phyloP scores from a whole-genome alignment of 1,140 invertebrate species.

The Drosophila jambulina region DNA sequence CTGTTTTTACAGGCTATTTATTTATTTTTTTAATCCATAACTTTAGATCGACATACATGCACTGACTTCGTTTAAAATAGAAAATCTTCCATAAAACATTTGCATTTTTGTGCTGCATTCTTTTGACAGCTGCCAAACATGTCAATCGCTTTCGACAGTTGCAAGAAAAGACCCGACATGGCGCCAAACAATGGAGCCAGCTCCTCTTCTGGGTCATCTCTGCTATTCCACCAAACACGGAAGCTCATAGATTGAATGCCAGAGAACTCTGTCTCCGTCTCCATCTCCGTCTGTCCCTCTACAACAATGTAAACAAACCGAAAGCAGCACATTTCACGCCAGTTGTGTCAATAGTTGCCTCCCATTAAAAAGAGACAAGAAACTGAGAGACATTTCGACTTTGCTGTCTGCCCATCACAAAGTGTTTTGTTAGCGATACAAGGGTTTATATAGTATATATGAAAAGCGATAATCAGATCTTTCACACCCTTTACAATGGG shows the following conservation, averaged over 20 bases:
- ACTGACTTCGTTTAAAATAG: neutral
- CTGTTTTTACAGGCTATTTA: slow-evolving; percentile 1
- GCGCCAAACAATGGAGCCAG: slow-evolving; percentile 42
- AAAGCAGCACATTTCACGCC: slow-evolving; percentile 50
- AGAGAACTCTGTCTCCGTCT: slow-evolving; percentile 27
- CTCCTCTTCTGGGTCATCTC: slow-evolving; percentile 28
- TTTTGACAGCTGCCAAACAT: slow-evolving; percentile 70
- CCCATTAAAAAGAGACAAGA: slow-evolving; percentile 18
- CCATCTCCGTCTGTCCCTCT: neutral
- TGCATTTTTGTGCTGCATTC: slow-evolving; percentile 44
- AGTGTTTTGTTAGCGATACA: slow-evolving; percentile 31
- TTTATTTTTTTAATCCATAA: slow-evolving; percentile 6
- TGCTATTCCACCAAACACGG: slow-evolving; percentile 58
- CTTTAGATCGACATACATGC: slow-evolving; percentile 1
- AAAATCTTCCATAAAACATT: slow-evolving; percentile 33
- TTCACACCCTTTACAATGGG: slow-evolving; percentile 33
- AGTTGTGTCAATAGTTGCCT: slow-evolving; percentile 73
- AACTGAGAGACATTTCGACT: slow-evolving; percentile 13
- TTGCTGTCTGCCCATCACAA: slow-evolving; percentile 12
- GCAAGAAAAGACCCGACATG: slow-evolving; percentile 31
- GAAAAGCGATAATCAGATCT: slow-evolving; percentile 34
- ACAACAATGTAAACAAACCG: slow-evolving; percentile 48
- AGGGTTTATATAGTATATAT: slow-evolving; percentile 27
- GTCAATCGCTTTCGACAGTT: slow-evolving; percentile 53
- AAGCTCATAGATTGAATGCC: slow-evolving; percentile 52